Evolutionary conservation across 2,113 vertebrate genomes (phyloP), one percentile per base, ranked within the genome.

Genomic region (Plotosus lineatus): DNA sequence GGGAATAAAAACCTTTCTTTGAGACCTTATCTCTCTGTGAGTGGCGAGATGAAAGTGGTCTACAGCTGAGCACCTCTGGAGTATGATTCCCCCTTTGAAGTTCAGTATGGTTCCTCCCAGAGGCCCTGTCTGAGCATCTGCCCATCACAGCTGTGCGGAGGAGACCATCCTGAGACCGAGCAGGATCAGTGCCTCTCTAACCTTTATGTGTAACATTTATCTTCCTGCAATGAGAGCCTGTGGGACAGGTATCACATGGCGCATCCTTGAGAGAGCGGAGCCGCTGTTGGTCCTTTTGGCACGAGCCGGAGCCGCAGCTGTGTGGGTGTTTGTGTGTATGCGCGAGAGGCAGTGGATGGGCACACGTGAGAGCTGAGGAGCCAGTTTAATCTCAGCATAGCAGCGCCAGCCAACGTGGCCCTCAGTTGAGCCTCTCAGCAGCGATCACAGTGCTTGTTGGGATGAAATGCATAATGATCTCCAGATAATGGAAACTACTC

Each of bases 401-500:
- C 58, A 81, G 88, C 86, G 68, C 48, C 40, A 86, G 90, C 87
- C 89, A 90, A 85, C 85, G 83, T 48, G 31, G 74, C 78, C 81
- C 81, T 87, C 81, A 87, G 89, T 81, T 66, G 73, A 51, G 89
- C 86, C 85, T 75, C 84, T 79, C 84, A 75, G 61, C 81, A 87
- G 86, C 61, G 85, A 89, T 89, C 88, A 85, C 78, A 85, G 81
- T 85, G 86, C 88, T 88, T 87, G 84, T 89, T 89, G 86, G 87
- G 85, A 88, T 84, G 82, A 90, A 90, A 90, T 80, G 88, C 88
- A 90, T 91, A 89, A 88, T 86, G 88, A 90, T 89, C 88, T 82
- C 80, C 48, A 73, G 77, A 86, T 87, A 90, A 89, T 89, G 87
- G 88, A 82, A 87, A 90, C 88, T 87, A 83, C 79, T 88, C 86